These are phyloP conservation scores for Cotesia typhae DNA, from an alignment of 1,140 invertebrate genomes.

Conservation along the genomic window DNA sequence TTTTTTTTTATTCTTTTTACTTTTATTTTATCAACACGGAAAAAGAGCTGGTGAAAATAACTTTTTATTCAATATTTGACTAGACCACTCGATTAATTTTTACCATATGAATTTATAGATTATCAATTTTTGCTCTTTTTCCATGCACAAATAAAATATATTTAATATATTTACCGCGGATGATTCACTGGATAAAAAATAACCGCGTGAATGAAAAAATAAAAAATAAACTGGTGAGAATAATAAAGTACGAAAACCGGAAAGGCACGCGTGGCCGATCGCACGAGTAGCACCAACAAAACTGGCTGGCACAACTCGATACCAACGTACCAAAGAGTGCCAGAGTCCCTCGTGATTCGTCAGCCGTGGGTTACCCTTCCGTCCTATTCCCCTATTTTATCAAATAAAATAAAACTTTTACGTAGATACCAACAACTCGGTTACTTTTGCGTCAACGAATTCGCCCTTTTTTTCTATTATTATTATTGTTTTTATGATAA, in stretches of 20 bases:
- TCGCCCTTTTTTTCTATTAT: background rate
- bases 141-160: background rate
- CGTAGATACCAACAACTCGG: no score
- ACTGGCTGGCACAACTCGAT: conserved; percentile 32
- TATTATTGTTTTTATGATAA: background rate
- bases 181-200: background rate
- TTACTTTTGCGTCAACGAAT: background rate
- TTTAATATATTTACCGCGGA: no score
- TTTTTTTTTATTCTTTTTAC: no score
- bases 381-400: conserved; percentile 26
- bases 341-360: conserved; percentile 35
- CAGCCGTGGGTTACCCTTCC: conserved; percentile 23
- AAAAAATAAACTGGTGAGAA: conserved; percentile 4
- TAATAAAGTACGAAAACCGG: background rate
- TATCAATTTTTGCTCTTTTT: background rate
- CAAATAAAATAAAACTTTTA: conserved; percentile 13
- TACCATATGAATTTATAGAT: background rate
- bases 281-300: conserved; percentile 31
- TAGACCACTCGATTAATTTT: no score
- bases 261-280: conserved; percentile 29
- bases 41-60: no score
- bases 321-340: conserved; percentile 28
- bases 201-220: background rate
- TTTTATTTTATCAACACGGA: no score
- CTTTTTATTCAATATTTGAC: no score